These are phyloP conservation scores for Mustela nigripes DNA, from an alignment of 2,113 vertebrate genomes.

Conservation along the genomic window DNA sequence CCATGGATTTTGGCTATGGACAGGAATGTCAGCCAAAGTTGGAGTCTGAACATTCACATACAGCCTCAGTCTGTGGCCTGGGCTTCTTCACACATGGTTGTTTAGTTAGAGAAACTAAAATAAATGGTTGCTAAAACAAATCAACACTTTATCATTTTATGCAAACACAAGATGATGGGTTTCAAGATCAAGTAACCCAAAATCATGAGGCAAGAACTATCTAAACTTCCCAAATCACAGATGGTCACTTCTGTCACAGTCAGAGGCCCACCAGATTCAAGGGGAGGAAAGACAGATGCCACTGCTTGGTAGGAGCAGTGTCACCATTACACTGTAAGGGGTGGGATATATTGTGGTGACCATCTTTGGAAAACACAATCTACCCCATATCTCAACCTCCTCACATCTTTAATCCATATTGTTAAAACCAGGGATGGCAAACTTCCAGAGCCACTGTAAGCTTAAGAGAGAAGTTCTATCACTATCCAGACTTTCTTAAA, in stretches of 20 bases:
- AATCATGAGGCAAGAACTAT: neutral
- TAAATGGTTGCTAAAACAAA: no score
- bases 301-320: neutral
- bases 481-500: neutral
- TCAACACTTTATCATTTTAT: no score
- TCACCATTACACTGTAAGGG: neutral
- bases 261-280: neutral
- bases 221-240: neutral
- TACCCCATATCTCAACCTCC: neutral
- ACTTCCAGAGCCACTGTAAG: neutral
- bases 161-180: no score
- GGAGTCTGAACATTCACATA: neutral
- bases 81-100: neutral
- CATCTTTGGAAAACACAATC: neutral
- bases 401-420: neutral
- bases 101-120: neutral
- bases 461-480: neutral
- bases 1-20: neutral
- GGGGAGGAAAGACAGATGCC: neutral
- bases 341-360: neutral
- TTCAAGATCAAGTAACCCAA: neutral
- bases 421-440: neutral
- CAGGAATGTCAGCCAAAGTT: neutral
- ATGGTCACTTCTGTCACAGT: neutral
- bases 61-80: neutral